Conservation (phyloP, 1,140 invertebrate genomes). For the Pygmarrhopalites habei region DNA sequence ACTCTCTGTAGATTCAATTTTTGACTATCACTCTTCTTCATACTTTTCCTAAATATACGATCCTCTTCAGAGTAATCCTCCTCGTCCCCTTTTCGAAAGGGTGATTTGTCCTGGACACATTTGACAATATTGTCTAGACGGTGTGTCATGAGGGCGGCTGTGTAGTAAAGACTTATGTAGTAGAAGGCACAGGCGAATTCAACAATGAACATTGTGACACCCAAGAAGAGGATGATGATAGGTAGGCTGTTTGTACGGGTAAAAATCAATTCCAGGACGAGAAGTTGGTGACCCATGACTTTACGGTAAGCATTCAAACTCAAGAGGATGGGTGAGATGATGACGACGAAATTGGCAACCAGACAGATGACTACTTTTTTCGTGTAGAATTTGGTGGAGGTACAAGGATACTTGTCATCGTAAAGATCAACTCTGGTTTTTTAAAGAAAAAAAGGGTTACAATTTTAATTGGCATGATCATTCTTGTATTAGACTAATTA, state of each 20-base stretch:
- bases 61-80: background rate
- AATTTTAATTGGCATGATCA: too few relatives aligned
- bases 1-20: too few relatives aligned
- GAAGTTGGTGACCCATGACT: too few relatives aligned
- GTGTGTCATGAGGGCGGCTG: background rate
- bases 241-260: background rate
- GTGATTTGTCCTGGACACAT: slow-evolving; percentile 3
- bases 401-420: too few relatives aligned
- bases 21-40: background rate
- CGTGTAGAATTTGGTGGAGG: too few relatives aligned
- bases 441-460: too few relatives aligned
- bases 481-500: too few relatives aligned
- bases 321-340: too few relatives aligned
- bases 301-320: too few relatives aligned
- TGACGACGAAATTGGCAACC: too few relatives aligned
- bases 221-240: background rate
- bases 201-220: background rate
- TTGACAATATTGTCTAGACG: slow-evolving; percentile 10
- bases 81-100: background rate
- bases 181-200: background rate
- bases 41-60: background rate
- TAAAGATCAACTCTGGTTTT: too few relatives aligned
- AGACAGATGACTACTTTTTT: too few relatives aligned
- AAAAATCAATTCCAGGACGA: background rate
- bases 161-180: background rate